phyloP scores from a whole-genome alignment of 2,113 vertebrate species.

The Ranitomeya variabilis region DNA sequence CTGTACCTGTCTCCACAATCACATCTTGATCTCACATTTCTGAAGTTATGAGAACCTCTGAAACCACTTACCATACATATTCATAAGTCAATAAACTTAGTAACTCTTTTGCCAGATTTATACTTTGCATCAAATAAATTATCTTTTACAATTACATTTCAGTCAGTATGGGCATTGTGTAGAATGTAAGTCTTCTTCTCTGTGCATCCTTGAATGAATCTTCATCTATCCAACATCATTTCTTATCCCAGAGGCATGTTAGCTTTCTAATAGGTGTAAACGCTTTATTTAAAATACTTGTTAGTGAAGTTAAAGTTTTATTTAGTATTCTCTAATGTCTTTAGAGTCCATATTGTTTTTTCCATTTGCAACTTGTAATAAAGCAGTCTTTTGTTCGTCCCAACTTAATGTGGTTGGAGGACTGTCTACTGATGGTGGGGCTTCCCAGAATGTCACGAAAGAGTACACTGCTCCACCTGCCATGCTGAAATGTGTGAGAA shows the following conservation, averaged over 20 bases:
- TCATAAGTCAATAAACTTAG: too few relatives aligned
- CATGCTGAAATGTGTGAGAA: conserved; percentile 73
- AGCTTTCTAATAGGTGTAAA: not conserved
- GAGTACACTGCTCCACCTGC: conserved; percentile 86
- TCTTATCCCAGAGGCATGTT: not conserved
- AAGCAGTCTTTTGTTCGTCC: not conserved
- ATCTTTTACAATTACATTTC: not conserved
- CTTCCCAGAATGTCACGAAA: conserved; percentile 75
- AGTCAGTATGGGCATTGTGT: not conserved
- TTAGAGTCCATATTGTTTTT: not conserved
- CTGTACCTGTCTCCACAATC: too few relatives aligned
- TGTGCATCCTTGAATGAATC: not conserved
- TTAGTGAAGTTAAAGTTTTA: not conserved
- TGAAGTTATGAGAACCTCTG: too few relatives aligned
- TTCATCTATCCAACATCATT: not conserved
- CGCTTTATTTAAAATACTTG: too few relatives aligned
- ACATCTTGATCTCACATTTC: too few relatives aligned
- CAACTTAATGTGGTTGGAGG: not conserved
- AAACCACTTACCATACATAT: too few relatives aligned
- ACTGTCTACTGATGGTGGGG: conserved; percentile 51
- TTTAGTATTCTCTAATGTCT: not conserved
- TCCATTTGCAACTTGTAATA: not conserved
- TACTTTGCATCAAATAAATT: not conserved
- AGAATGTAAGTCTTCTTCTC: not conserved
- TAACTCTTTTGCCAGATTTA: too few relatives aligned